Base-by-base conservation (phyloP, 2,797 vertebrate genomes). In the Simalia tracyae region DNA sequence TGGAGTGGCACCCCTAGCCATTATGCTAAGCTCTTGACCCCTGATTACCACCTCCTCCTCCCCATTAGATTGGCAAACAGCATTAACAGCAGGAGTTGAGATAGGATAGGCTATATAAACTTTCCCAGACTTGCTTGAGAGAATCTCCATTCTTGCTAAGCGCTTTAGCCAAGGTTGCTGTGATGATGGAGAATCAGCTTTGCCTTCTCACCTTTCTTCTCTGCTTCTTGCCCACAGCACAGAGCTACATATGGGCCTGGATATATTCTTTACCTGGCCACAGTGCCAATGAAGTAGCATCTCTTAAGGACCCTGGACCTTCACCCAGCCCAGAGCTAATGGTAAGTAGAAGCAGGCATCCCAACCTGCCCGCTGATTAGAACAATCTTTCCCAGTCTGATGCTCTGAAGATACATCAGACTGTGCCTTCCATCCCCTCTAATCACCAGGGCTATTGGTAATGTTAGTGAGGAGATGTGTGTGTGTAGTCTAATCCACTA, bases 1-100 rank as follows among this genome's bases (percentile, higher is more conserved):
- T 24, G 94, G 0, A 84, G 89, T 91, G 50, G 92, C 28, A 60
- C 19, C 92, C 92, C 94, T 86, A 91, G 95, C 95, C 93, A 97
- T 97, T 97, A 96, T 93, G 95, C 14, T 95, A 97, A 97, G 95
- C 96, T 94, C 93, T 96, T 97, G 97, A 97, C 86, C 91, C 96
- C 96, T 96, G 96, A 97, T 97, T 94, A 95, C 95, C 96, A 95
- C 95, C 95, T 61, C 95, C 95, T 93, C 96, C 95, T 92, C 92
- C 95, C 95, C 95, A 97, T 97, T 95, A 97, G 91, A 88, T 60
- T 93, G 88, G 93, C 95, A 97, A 97, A 97, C 96, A 97, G 31
- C 87, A 94, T 94, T 54, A 95, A 93, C 95, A 4, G 95, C 90
- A 17, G 95, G 95, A 84, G n/a, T 9, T 28, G 0, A 64, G 94